Base-by-base conservation (phyloP, 2,888 invertebrate species). In the Drosophila conformis region DNA sequence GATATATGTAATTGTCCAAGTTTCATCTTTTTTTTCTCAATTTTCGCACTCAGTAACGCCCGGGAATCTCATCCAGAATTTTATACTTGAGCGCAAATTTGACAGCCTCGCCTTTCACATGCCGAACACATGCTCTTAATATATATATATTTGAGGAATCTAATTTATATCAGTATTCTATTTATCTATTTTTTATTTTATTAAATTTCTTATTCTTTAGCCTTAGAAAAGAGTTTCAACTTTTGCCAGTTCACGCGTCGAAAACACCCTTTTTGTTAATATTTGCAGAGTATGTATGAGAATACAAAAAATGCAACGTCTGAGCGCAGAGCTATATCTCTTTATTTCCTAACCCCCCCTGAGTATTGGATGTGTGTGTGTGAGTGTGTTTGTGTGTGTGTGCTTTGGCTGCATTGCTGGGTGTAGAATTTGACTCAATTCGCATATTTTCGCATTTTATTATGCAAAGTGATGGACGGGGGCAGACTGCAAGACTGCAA, bases 391-490 rank as follows among this genome's bases (percentile, higher is more conserved):
- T 62, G 64, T 65, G 18, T 71, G 53, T 54, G 60, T 62, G 64
- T 79, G 68, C 71, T 71, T 73, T 78, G 56, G 67, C 60, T 73
- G 82, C 82, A 77, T 69, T 76, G 63, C 73, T 73, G 67, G 69
- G 25, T 36, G 54, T 73, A 76, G 80, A 69, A 80, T 84, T 89
- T 90, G 83, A 68, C 73, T 89, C 63, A 69, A 81, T 87, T 90
- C 89, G 87, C 87, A 89, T 89, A 80, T 90, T 80, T 90, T 90
- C 85, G 84, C 91, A 91, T 91, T 90, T 90, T 91, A 91, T 91
- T 91, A 91, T 91, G 89, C 91, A 88, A 87, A 88, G 77, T 87
- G 77, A 73, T 71, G 76, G 83, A 75, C 83, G 57, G 66, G 61
- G 71, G 76, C 82, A 72, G 78, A 72, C 65, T 56, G 70, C 69